A percentile compares a stretch with the other conserved stretches of the same genome.
Conservation (phyloP, 2,888 invertebrate species). For the Vesta saturnalis region DNA sequence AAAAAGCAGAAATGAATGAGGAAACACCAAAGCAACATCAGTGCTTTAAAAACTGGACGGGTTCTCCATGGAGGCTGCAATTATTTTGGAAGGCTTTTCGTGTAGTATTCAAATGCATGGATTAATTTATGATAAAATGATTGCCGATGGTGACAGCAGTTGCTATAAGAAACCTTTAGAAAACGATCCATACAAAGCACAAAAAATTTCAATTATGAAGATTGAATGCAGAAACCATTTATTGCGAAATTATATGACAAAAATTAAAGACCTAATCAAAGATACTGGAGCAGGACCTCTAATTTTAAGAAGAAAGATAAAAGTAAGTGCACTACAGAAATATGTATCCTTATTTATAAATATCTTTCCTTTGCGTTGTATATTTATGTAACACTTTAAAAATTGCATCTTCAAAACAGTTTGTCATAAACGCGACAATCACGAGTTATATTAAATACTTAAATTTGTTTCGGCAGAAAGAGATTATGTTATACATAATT, state of each 20-base stretch:
- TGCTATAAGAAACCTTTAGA: conserved; percentile 4
- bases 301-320: neutral
- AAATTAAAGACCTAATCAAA: neutral
- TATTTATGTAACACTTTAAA: no score
- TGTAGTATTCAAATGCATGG: conserved; percentile 8
- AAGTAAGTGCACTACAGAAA: neutral
- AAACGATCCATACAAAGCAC: neutral
- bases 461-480: neutral
- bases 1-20: neutral
- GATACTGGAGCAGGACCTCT: neutral
- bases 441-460: neutral
- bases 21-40: neutral
- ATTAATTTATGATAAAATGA: neutral
- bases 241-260: neutral
- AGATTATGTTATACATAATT: neutral
- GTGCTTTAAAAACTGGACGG: conserved; percentile 11
- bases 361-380: neutral
- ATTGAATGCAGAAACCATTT: conserved; percentile 1
- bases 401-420: neutral
- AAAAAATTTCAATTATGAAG: neutral
- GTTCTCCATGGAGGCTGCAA: conserved; percentile 9
- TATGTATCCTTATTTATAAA: neutral
- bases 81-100: conserved; percentile 4
- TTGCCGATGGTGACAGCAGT: conserved; percentile 12
- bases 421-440: no score